Base-by-base conservation (phyloP, 1,140 invertebrate genomes). In the Campoletis sonorensis region DNA sequence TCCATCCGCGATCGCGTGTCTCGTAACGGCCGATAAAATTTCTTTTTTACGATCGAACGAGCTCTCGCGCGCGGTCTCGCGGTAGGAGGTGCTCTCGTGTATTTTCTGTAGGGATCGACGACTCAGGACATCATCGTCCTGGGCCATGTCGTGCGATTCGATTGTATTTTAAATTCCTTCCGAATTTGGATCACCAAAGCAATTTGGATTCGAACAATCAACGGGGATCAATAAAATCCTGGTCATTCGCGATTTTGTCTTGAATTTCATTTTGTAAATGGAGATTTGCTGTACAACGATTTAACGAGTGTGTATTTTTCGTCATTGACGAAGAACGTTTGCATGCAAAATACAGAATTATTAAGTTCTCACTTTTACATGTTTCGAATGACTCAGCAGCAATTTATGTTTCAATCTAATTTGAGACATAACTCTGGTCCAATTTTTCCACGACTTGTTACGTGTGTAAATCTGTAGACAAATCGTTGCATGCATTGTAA, bases 21-120 rank as follows among this genome's bases (percentile, higher is more conserved):
- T 78, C 75, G 71, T 76, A 80, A 81, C 73, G 67, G 45, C 75
- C 80, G 82, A 85, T 87, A 86, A 87, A 87, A 84, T 84, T 82
- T 80, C 70, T 71, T 81, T 81, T 87, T 87, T 86, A 86, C 68
- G 85, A 86, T 81, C 67, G 73, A 77, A 77, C 54, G 79, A 80
- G 61, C 71, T 70, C 78, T 54, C 78, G 51, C 73, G 51, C 73
- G 67, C 70, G 26, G 51, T 67, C 79, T 84, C 80, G 37, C 72
- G 72, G 72, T 75, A 75, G 72, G 72, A 75, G 45, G 27, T 27
- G 58, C 58, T 67, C 58, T 10, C 18, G 7, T n/a, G 30, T 40
- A 33, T 51, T 15, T 23, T 13, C 1, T 70, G 33, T 33, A 72
- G 2, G 54, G 37, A 72, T n/a, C n/a, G 40, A 75, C 23, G 49